Evolutionary conservation across 2,797 vertebrate genomes (phyloP).

Genomic region (Syncerus caffer): DNA sequence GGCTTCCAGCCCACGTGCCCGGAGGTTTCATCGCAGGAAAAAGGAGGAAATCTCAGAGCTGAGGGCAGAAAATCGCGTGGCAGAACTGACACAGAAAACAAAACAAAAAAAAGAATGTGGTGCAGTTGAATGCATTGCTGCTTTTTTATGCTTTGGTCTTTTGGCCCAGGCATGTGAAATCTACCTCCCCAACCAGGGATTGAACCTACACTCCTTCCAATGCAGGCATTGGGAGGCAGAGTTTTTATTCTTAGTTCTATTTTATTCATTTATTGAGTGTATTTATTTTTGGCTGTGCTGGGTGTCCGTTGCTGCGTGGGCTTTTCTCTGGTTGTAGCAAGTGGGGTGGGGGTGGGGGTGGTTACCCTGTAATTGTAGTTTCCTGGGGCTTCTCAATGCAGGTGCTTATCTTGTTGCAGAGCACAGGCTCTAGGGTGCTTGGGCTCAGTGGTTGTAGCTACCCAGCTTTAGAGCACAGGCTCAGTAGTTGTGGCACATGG

Average conservation of each 20-base stretch:
- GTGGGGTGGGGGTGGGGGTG: rapidly evolving
- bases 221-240: not conserved
- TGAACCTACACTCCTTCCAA: not conserved
- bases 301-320: rapidly evolving
- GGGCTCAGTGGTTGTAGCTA: not conserved
- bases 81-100: not conserved
- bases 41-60: rapidly evolving
- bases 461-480: not conserved
- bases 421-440: not conserved
- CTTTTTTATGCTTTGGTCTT: not conserved
- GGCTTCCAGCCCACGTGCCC: rapidly evolving
- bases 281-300: not conserved
- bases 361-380: not conserved
- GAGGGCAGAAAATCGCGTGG: rapidly evolving
- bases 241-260: rapidly evolving
- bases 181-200: not conserved
- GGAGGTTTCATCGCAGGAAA: not conserved
- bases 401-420: rapidly evolving
- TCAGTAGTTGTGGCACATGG: rapidly evolving
- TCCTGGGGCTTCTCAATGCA: rapidly evolving
- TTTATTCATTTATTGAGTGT: not conserved
- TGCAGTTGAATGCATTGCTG: rapidly evolving
- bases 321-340: not conserved
- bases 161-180: rapidly evolving
- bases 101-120: not conserved